Conservation (phyloP, 1,140 invertebrate species). For the Zaprionus lachaisei region DNA sequence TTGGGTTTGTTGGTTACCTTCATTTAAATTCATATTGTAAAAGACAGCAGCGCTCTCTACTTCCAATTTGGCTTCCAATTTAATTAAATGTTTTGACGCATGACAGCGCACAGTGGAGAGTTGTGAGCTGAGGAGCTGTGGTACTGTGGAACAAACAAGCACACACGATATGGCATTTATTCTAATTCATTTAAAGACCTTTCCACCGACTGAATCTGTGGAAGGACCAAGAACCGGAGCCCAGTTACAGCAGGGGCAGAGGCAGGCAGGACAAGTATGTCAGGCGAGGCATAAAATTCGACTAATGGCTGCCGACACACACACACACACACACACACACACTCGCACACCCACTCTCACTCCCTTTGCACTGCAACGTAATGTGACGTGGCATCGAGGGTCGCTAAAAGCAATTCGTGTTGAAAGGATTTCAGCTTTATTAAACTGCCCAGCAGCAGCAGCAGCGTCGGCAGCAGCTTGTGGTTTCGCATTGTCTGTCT, state of each 20-base stretch:
- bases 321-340: constrained; percentile 10
- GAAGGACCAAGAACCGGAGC: not conserved
- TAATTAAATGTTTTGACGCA: constrained; percentile 83
- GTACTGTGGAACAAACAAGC: constrained; percentile 6
- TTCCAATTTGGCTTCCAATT: constrained; percentile 74
- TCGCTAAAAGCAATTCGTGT: constrained; percentile 59
- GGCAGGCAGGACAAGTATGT: not conserved
- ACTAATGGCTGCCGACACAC: constrained; percentile 60
- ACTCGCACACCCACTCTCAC: not conserved
- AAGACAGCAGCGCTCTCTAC: constrained; percentile 35
- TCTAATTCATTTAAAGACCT: constrained; percentile 73
- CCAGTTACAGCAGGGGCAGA: too few species aligned
- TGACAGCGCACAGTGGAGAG: constrained; percentile 52
- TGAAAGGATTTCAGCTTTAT: constrained; percentile 72
- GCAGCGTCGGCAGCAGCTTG: not conserved
- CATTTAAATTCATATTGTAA: constrained; percentile 72
- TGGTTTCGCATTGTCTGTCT: constrained; percentile 25
- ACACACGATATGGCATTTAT: constrained; percentile 59
- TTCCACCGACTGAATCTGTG: constrained; percentile 60
- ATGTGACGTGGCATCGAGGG: constrained; percentile 42
- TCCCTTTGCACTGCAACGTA: constrained; percentile 23
- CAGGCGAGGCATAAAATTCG: constrained; percentile 36
- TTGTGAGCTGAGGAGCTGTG: too few species aligned
- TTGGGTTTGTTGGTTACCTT: constrained; percentile 41
- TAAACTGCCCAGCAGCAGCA: constrained; percentile 48